Evolutionary conservation across 64 coral and sea anemone genomes (phyloP).

Genomic region (Stichodactyla helianthus): DNA sequence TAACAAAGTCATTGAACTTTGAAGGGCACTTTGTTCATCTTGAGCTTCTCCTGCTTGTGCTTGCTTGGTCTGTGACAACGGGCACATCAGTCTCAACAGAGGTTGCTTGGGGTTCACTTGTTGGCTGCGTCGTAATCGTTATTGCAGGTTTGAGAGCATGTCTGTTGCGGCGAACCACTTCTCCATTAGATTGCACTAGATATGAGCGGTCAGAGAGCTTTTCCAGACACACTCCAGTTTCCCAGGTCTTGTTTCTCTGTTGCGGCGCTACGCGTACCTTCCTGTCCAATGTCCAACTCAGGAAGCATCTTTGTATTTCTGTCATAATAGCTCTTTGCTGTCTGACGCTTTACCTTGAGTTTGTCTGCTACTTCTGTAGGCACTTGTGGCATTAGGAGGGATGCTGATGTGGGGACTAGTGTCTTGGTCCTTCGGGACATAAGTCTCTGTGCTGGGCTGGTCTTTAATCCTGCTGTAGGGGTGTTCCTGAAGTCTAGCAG

Average conservation of each 20-base stretch:
- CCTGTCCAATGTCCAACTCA: constrained; percentile 19
- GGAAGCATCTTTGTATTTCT: constrained; percentile 10
- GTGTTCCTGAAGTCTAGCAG: constrained; percentile 30
- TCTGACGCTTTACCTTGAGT: constrained; percentile 1
- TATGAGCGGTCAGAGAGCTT: constrained; percentile 67
- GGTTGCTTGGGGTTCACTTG: neutral
- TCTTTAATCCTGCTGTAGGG: constrained; percentile 8
- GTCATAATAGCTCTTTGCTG: constrained; percentile 1
- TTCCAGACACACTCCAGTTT: constrained; percentile 43
- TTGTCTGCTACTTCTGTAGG: constrained; percentile 38
- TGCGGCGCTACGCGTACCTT: neutral
- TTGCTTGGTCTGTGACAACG: neutral
- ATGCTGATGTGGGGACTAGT: constrained; percentile 18
- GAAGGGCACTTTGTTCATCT: neutral
- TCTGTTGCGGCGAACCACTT: constrained; percentile 43
- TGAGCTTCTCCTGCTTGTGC: neutral
- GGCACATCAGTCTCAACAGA: neutral
- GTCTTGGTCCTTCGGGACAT: constrained; percentile 23
- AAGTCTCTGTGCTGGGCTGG: constrained; percentile 38
- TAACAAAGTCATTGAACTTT: no score
- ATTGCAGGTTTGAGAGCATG: constrained; percentile 28
- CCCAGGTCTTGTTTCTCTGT: constrained; percentile 48
- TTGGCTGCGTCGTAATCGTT: neutral
- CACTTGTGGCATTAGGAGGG: constrained; percentile 22
- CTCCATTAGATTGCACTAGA: constrained; percentile 46